phyloP scores from a whole-genome alignment of 2,797 vertebrate genomes.

The Crocidura indochinensis region DNA sequence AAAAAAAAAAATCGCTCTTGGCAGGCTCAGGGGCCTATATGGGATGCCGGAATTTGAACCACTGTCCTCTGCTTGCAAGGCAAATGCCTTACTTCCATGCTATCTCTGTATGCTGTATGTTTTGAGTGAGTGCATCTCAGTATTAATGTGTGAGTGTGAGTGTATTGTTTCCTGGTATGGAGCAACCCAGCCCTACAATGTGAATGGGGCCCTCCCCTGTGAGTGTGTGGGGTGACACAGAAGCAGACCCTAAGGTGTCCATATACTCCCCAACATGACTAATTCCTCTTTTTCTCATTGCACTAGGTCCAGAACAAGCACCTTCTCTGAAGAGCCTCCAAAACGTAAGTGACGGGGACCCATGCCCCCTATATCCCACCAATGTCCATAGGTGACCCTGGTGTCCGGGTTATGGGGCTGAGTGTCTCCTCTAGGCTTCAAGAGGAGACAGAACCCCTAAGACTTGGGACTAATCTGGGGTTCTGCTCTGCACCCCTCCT shows the following conservation, averaged over 20 bases:
- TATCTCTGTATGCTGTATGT: no score
- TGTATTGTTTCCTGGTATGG: no score
- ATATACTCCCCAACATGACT: background rate
- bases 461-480: background rate
- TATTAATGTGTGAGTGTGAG: no score
- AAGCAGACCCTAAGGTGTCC: background rate
- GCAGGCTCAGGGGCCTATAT: no score
- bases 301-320: slow-evolving; percentile 87
- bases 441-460: no score
- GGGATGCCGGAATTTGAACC: no score
- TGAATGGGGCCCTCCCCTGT: background rate
- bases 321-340: slow-evolving; percentile 86
- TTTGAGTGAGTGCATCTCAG: no score
- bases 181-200: no score
- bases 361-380: background rate
- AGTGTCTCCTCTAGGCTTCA: background rate
- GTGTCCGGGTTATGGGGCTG: background rate
- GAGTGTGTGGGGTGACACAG: background rate
- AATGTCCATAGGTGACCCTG: fast-evolving
- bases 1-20: no score
- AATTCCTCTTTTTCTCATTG: slow-evolving; percentile 66
- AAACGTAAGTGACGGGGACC: slow-evolving; percentile 88
- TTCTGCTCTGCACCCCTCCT: background rate
- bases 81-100: no score
- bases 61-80: no score